These are phyloP conservation scores for Cephus spinipes DNA, from an alignment of 2,888 invertebrate species.

Conservation along the genomic window DNA sequence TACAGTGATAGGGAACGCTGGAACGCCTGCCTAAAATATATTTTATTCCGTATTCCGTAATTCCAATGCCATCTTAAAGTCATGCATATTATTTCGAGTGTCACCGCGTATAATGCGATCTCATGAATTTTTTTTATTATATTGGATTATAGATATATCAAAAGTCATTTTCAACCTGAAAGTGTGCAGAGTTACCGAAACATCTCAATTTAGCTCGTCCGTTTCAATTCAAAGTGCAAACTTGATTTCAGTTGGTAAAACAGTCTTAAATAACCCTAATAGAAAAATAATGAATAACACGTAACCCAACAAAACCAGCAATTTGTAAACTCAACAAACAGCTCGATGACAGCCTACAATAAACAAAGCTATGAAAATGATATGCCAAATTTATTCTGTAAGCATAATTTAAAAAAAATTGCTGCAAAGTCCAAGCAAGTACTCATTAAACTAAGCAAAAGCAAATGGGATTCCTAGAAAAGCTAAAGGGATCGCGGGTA, in stretches of 20 bases:
- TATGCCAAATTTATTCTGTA: not conserved
- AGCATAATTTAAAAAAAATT: not conserved
- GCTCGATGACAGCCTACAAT: not conserved
- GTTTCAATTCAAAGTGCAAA: not conserved
- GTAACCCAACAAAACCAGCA: not conserved
- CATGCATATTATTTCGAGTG: not conserved
- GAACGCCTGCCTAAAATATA: not conserved
- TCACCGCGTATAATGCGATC: not conserved
- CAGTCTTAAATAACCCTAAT: not conserved
- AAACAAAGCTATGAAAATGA: not conserved
- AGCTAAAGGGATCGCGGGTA: not conserved
- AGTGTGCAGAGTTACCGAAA: not conserved
- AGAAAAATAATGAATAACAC: not conserved
- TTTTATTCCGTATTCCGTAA: not conserved
- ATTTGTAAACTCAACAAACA: not conserved
- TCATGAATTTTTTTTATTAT: not conserved
- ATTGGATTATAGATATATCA: not conserved
- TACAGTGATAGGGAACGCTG: conserved; percentile 17
- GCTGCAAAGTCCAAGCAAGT: not conserved
- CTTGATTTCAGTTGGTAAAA: not conserved
- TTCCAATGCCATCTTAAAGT: not conserved
- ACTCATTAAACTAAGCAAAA: not conserved
- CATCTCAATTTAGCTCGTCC: not conserved
- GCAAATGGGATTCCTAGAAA: not conserved
- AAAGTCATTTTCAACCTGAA: not conserved